Evolutionary conservation across 2,888 invertebrate genomes (phyloP).

Genomic region (Agrochola macilenta): DNA sequence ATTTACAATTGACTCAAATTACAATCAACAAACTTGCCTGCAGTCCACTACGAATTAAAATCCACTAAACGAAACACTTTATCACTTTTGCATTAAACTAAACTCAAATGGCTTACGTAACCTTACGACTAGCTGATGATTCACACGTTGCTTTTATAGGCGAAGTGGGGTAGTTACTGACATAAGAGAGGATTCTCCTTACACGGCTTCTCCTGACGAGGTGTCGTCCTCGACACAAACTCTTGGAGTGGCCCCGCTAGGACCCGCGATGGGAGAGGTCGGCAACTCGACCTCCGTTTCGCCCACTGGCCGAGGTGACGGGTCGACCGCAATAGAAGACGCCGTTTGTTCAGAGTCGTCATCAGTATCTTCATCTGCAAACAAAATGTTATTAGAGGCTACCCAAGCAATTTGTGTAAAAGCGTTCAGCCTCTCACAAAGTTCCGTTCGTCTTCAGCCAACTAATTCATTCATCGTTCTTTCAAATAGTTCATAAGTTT

Average conservation of each 20-base stretch:
- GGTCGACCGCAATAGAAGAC: background rate
- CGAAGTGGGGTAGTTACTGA: too few species aligned
- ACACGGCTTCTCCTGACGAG: slow-evolving; percentile 4
- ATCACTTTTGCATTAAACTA: too few species aligned
- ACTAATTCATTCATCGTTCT: slow-evolving; percentile 9
- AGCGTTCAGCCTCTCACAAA: background rate
- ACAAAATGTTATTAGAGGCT: background rate
- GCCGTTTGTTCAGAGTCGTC: slow-evolving; percentile 4
- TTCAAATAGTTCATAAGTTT: slow-evolving; percentile 7
- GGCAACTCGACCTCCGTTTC: background rate
- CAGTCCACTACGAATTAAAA: too few species aligned
- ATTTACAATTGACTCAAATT: too few species aligned
- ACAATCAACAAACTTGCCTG: too few species aligned
- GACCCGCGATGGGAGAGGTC: slow-evolving; percentile 9
- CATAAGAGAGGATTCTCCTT: background rate
- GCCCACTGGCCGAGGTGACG: background rate
- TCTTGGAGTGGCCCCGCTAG: background rate
- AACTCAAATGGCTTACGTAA: too few species aligned
- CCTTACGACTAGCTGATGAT: too few species aligned
- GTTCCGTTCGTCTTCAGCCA: background rate
- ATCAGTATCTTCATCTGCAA: slow-evolving; percentile 13
- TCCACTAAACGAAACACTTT: too few species aligned
- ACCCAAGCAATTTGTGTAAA: background rate
- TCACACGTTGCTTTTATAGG: too few species aligned
- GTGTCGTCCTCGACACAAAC: slow-evolving; percentile 11